Evolutionary conservation across 2,113 vertebrate species (phyloP), one percentile per base, ranked within the genome.

Genomic region (Rhinolophus sinicus): DNA sequence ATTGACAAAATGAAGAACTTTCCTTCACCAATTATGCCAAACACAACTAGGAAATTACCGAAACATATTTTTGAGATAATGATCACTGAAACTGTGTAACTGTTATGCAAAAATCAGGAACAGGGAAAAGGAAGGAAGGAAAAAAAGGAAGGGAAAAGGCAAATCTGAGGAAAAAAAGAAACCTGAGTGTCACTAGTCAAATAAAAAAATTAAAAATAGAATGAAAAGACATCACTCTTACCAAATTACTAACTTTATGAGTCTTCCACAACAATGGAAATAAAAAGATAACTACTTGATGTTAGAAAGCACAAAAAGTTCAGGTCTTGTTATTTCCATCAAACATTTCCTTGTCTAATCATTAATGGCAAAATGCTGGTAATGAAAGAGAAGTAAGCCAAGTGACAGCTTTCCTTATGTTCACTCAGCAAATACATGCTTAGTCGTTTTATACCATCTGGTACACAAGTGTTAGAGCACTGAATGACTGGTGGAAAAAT

Each of bases 401-500:
- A 94, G 13, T 82, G 60, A 94, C 52, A 95, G 67, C 12, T 83
- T 95, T 95, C 77, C 47, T 97, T 95, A 87, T 44, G 65, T 28
- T 40, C 14, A 56, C 82, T 94, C 80, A 94, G 33, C 0, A 65
- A 98, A 97, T 44, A 4, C 1, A 95, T 52, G 14, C 11, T 95
- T 90, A 84, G 3, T 80, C 60, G 90, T 97, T 95, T 94, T 77
- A 52, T 76, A 94, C 73, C 70, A 83, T 88, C 72, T 97, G 69
- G 64, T 95, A 67, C 70, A 44, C 5, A 77, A 60, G 15, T 87
- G 19, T 87, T 87, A 94, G 10, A 90, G 92, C 10, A 97, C 82
- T 33, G 2, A 9, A 22, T 26, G 18, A 21, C 28, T 50, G 92
- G 88, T 73, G 90, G 54, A 54, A 44, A 94, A 90, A 84, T 28